Evolutionary conservation across 2,113 vertebrate species (phyloP).

Genomic region (Microtus pennsylvanicus): DNA sequence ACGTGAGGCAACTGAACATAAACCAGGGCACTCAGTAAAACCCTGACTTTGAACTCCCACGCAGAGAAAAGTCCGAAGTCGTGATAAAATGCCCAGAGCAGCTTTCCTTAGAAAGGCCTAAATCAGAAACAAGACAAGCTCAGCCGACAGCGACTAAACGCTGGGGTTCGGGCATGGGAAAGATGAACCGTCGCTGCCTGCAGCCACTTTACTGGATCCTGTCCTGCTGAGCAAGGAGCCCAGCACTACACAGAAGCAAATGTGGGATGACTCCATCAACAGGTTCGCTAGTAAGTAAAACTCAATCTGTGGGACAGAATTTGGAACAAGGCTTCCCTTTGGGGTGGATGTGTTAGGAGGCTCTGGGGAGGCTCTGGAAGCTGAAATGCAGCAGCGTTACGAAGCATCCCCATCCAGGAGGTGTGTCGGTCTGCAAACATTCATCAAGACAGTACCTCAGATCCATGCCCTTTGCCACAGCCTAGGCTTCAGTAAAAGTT

Average conservation of each 20-base stretch:
- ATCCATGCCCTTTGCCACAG: not conserved
- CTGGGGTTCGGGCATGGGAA: not conserved
- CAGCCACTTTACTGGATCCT: not conserved
- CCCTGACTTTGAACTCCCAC: not conserved
- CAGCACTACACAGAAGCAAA: not conserved
- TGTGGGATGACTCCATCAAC: not conserved
- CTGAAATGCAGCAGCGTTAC: not conserved
- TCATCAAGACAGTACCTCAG: not conserved
- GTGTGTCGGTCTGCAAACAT: not conserved
- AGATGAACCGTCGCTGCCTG: too few species aligned
- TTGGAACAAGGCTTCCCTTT: not conserved
- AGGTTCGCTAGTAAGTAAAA: not conserved
- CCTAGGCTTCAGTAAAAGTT: too few species aligned
- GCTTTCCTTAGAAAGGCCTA: not conserved
- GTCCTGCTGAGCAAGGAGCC: conserved; percentile 10
- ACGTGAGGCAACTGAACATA: not conserved
- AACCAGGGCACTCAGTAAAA: not conserved
- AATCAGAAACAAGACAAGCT: not conserved
- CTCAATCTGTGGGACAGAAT: not conserved
- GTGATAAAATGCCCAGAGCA: not conserved
- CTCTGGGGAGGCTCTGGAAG: not conserved
- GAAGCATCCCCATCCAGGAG: not conserved
- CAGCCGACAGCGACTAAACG: not conserved
- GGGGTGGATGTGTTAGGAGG: not conserved
- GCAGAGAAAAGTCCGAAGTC: not conserved